These are phyloP conservation scores for Fregetta grallaria DNA, from an alignment of 2,113 vertebrate species.

Conservation along the genomic window DNA sequence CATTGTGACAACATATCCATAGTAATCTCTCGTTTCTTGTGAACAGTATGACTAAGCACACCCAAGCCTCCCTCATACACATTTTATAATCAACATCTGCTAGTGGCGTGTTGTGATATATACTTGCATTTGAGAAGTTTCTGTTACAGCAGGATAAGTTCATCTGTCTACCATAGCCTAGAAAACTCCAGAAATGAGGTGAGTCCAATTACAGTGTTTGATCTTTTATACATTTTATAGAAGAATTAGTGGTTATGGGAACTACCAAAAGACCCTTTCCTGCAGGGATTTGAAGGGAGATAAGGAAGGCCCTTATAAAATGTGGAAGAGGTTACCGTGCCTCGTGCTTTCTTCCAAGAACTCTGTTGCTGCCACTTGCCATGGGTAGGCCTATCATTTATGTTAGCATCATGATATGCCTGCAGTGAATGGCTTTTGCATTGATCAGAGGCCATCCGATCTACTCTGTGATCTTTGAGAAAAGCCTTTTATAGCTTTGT, in stretches of 20 bases:
- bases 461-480: neutral
- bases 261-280: neutral
- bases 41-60: neutral
- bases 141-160: neutral
- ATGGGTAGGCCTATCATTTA: neutral
- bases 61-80: neutral
- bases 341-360: neutral
- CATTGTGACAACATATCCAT: neutral
- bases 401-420: neutral
- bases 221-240: neutral
- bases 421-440: neutral
- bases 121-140: neutral
- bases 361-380: conserved; percentile 9
- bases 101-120: neutral
- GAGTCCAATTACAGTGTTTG: neutral
- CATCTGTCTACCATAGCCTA: neutral
- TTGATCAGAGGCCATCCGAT: neutral
- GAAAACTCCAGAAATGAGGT: neutral
- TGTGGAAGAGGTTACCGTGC: neutral
- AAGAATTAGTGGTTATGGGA: neutral
- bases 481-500: neutral
- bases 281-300: neutral
- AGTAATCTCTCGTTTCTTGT: neutral
- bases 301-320: neutral
- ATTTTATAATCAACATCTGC: neutral